Percentiles rank a stretch among this genome's conserved stretches.
Conservation (phyloP, 64 coral and sea anemone genomes). For the Exaiptasia diaphana region DNA sequence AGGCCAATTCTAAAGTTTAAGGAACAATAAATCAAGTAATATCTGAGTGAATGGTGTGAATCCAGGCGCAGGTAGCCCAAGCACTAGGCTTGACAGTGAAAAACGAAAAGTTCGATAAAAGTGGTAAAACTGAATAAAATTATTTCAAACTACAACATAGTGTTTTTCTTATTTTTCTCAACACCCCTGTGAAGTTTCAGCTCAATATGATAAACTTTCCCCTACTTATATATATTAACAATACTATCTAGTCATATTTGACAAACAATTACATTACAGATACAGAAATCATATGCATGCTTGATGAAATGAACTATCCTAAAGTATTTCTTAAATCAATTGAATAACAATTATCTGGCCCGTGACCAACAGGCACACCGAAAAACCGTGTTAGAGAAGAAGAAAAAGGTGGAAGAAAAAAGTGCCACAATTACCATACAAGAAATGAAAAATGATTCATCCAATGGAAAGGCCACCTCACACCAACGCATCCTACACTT, state of each 20-base stretch:
- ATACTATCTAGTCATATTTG: neutral
- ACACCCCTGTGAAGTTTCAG: no score
- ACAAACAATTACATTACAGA: neutral
- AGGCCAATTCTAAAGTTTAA: no score
- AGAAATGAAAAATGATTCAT: neutral
- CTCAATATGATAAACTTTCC: no score
- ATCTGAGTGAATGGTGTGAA: no score
- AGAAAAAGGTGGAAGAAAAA: neutral
- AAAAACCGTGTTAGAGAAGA: neutral
- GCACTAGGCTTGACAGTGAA: no score
- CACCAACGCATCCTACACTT: slow-evolving; percentile 4
- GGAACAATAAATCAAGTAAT: no score
- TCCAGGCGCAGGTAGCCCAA: no score
- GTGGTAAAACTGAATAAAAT: no score
- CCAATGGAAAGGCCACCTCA: neutral
- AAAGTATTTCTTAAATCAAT: neutral
- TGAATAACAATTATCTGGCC: neutral
- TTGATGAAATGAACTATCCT: neutral
- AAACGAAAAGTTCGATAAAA: no score
- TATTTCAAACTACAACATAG: no score
- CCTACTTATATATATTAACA: no score
- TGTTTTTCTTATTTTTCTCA: no score
- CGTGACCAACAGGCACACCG: neutral
- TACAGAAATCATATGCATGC: neutral
- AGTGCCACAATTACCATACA: neutral